These are phyloP conservation scores for Ophiodon elongatus DNA, from an alignment of 2,113 vertebrate genomes.

Conservation along the genomic window DNA sequence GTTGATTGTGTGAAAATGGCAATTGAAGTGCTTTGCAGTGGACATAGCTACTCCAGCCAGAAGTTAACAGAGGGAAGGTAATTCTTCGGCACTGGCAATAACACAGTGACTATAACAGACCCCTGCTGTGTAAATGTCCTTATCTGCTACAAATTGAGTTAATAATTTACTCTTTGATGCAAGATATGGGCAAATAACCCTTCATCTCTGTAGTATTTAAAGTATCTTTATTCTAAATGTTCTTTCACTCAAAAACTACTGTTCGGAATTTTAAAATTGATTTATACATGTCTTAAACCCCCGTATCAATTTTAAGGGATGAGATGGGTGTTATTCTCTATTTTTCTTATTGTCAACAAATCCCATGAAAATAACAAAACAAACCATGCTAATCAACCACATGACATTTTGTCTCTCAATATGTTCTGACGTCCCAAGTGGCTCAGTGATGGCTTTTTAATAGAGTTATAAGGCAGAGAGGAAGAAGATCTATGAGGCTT, in stretches of 20 bases:
- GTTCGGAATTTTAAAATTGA: no score
- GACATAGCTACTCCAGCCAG: constrained; percentile 38
- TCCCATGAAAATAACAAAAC: neutral
- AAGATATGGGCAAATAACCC: neutral
- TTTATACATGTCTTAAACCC: neutral
- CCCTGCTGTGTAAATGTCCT: neutral
- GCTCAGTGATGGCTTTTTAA: no score
- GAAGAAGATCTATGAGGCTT: no score
- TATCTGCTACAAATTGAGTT: neutral
- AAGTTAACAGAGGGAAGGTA: neutral
- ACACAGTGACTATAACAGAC: neutral
- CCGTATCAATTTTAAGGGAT: neutral
- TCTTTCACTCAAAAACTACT: neutral
- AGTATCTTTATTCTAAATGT: neutral
- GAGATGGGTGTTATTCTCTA: neutral
- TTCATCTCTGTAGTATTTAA: neutral
- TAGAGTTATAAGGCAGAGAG: no score
- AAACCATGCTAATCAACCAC: neutral
- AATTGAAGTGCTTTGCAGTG: constrained; percentile 47
- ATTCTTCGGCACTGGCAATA: neutral
- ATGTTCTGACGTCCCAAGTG: no score
- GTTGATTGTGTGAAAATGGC: constrained; percentile 26
- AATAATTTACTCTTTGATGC: neutral
- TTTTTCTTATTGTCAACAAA: neutral
- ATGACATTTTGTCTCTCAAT: neutral